phyloP scores from a whole-genome alignment of 2,797 vertebrate species.

The Neomorphus geoffroyi region DNA sequence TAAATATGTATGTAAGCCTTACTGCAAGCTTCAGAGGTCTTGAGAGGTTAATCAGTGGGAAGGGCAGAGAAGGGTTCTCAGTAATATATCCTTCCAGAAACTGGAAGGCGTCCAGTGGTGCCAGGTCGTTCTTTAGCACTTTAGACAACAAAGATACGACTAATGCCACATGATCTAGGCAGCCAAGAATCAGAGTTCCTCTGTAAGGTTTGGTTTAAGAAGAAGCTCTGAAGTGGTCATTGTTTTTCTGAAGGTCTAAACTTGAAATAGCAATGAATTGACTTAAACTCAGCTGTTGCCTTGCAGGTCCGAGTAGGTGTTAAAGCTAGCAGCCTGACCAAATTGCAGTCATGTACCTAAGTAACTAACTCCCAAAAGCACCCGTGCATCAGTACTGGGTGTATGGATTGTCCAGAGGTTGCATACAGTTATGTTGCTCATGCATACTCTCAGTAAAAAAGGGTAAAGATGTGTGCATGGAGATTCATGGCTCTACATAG shows the following conservation, averaged over 20 bases:
- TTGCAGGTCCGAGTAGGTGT: not conserved
- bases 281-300: not conserved
- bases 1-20: not conserved
- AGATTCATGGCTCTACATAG: not conserved
- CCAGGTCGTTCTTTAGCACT: not conserved
- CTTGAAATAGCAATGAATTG: not conserved
- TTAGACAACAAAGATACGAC: not conserved
- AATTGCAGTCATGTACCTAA: not conserved
- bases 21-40: not conserved
- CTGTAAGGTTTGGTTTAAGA: not conserved
- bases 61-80: not conserved
- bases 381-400: fast-evolving
- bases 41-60: not conserved
- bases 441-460: not conserved
- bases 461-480: not conserved
- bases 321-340: not conserved
- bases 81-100: not conserved
- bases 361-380: not conserved
- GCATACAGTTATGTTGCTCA: not conserved
- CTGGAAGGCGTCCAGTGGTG: not conserved
- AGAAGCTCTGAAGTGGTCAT: not conserved
- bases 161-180: not conserved
- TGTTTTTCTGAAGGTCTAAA: not conserved
- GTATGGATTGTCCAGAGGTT: not conserved
- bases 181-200: not conserved